Evolutionary conservation across 2,797 vertebrate genomes (phyloP).

Genomic region (Echeneis naucrates): DNA sequence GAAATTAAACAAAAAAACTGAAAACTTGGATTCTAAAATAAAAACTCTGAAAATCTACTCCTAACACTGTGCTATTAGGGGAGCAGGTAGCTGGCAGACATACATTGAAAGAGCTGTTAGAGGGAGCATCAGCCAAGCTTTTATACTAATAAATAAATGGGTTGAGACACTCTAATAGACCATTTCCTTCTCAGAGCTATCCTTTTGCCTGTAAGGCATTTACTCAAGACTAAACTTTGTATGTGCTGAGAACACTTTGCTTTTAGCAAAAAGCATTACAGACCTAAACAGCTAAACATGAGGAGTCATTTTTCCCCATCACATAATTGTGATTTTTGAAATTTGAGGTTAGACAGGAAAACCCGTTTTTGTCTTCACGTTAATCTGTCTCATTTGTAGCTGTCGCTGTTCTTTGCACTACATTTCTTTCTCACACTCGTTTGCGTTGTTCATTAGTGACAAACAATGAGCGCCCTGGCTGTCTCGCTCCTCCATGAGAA

Average conservation of each 20-base stretch:
- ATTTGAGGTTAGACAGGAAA: conserved; percentile 39
- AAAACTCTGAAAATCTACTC: neutral
- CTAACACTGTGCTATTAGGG: conserved; percentile 39
- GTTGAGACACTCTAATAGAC: conserved; percentile 76
- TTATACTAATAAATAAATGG: conserved; percentile 78
- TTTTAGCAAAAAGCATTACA: conserved; percentile 46
- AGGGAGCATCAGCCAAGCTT: conserved; percentile 74
- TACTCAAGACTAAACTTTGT: conserved; percentile 42
- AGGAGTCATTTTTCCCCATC: neutral
- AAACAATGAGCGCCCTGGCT: conserved; percentile 53
- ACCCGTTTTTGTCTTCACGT: conserved; percentile 53
- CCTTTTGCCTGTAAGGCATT: conserved; percentile 64
- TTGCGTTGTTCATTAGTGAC: conserved; percentile 72
- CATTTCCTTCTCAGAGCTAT: conserved; percentile 76
- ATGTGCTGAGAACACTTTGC: conserved; percentile 42
- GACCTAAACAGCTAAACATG: conserved; percentile 23
- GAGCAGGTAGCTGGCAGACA: conserved; percentile 65
- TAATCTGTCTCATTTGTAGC: conserved; percentile 57
- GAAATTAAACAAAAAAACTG: neutral
- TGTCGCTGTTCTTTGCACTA: conserved; percentile 47
- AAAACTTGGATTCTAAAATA: neutral
- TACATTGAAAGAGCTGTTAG: conserved; percentile 67
- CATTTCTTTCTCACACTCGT: conserved; percentile 74
- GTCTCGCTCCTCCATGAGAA: conserved; percentile 59
- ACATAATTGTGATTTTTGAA: conserved; percentile 37